Conservation (phyloP, 2,113 vertebrate genomes). For the Chinchilla lanigera region DNA sequence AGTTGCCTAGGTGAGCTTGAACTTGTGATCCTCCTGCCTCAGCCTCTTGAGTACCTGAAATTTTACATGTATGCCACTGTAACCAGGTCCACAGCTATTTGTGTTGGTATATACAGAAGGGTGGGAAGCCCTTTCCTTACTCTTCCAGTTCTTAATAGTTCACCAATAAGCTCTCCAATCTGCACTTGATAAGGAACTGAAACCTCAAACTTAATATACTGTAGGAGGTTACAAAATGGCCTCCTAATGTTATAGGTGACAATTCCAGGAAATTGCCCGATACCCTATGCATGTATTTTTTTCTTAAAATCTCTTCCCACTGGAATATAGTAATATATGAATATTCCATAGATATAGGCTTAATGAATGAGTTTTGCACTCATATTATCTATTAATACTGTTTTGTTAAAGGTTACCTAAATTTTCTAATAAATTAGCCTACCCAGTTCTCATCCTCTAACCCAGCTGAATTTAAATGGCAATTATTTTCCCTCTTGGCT, state of each 20-base stretch:
- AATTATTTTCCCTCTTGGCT: not conserved
- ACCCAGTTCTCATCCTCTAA: not conserved
- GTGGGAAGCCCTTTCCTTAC: not conserved
- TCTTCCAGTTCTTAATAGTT: not conserved
- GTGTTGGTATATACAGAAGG: not conserved
- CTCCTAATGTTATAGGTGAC: not conserved
- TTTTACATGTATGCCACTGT: not conserved
- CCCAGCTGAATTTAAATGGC: not conserved
- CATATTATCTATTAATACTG: not conserved
- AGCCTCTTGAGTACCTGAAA: not conserved
- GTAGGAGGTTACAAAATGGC: not conserved
- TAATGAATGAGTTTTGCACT: not conserved
- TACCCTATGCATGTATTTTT: not conserved
- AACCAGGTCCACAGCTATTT: not conserved
- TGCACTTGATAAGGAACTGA: not conserved
- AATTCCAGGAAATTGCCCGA: not conserved
- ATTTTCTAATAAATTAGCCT: not conserved
- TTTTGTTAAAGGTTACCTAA: not conserved
- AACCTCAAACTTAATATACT: not conserved
- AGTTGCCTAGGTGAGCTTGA: not conserved
- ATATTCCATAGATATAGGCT: not conserved
- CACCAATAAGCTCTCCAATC: not conserved
- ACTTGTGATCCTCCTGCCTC: not conserved
- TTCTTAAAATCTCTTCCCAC: not conserved
- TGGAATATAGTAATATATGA: not conserved